These are phyloP conservation scores for Cataglyphis hispanica DNA, from an alignment of 1,140 invertebrate species.

Conservation along the genomic window DNA sequence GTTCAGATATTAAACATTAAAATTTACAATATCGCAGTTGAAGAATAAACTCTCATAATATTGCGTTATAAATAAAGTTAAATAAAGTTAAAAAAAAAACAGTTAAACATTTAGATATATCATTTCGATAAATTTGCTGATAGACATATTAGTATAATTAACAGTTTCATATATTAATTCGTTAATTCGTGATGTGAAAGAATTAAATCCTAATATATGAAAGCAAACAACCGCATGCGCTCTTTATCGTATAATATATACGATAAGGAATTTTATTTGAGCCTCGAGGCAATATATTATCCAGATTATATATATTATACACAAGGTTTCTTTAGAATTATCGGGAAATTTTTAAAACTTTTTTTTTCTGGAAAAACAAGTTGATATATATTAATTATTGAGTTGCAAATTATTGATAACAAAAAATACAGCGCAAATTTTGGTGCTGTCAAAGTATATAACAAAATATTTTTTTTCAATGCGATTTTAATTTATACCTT, in stretches of 20 bases:
- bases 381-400: neutral
- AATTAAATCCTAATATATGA: constrained; percentile 53
- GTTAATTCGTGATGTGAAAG: constrained; percentile 45
- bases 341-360: neutral
- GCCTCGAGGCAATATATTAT: constrained; percentile 58
- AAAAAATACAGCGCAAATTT: neutral
- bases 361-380: neutral
- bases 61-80: too few species aligned
- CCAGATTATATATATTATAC: neutral
- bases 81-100: neutral
- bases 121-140: neutral
- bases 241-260: constrained; percentile 71
- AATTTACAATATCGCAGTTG: neutral
- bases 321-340: neutral
- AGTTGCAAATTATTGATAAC: constrained; percentile 8
- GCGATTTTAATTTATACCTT: neutral
- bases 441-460: neutral
- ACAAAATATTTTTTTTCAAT: neutral
- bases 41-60: neutral
- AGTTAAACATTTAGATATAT: neutral
- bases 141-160: constrained; percentile 26
- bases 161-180: constrained; percentile 43
- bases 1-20: neutral
- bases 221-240: constrained; percentile 22
- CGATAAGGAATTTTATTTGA: constrained; percentile 58